phyloP scores from a whole-genome alignment of 2,888 invertebrate genomes.

The Drosophila vallismaia region DNA sequence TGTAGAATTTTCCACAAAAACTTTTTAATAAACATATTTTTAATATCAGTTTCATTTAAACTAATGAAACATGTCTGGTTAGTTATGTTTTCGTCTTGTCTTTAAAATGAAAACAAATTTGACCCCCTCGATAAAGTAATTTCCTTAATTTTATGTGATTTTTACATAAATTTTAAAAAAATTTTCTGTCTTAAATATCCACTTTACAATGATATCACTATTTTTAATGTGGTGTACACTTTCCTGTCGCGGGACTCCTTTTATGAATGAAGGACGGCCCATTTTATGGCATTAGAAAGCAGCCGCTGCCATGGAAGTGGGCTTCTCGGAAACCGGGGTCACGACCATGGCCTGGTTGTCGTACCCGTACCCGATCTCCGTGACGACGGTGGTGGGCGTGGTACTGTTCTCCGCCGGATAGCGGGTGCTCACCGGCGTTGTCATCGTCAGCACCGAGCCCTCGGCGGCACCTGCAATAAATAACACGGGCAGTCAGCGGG shows the following conservation, averaged over 20 bases:
- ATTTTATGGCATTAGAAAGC: conserved; percentile 51
- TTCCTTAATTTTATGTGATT: not conserved
- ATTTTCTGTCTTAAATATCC: conserved; percentile 1
- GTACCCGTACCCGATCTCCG: conserved; percentile 89
- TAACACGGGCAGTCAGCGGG: conserved; percentile 15
- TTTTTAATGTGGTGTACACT: conserved; percentile 74
- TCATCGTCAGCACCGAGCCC: conserved; percentile 87
- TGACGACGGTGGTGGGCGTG: conserved; percentile 86
- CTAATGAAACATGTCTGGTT: not conserved
- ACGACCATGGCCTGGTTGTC: conserved; percentile 91
- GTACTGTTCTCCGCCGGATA: conserved; percentile 90
- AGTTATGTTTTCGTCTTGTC: not conserved
- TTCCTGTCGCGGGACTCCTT: conserved; percentile 25
- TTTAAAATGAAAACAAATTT: not conserved
- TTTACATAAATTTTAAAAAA: too few relatives aligned
- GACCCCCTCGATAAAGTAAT: not conserved
- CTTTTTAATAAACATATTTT: not conserved
- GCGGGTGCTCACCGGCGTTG: conserved; percentile 89
- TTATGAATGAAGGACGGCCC: conserved; percentile 6
- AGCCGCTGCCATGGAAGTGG: conserved; percentile 53
- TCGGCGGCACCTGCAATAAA: conserved; percentile 84
- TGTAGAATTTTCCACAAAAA: not conserved
- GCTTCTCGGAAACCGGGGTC: conserved; percentile 84
- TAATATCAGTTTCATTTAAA: not conserved
- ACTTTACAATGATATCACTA: conserved; percentile 62